phyloP scores from a whole-genome alignment of 2,888 invertebrate genomes.

The Drosophila borborema region DNA sequence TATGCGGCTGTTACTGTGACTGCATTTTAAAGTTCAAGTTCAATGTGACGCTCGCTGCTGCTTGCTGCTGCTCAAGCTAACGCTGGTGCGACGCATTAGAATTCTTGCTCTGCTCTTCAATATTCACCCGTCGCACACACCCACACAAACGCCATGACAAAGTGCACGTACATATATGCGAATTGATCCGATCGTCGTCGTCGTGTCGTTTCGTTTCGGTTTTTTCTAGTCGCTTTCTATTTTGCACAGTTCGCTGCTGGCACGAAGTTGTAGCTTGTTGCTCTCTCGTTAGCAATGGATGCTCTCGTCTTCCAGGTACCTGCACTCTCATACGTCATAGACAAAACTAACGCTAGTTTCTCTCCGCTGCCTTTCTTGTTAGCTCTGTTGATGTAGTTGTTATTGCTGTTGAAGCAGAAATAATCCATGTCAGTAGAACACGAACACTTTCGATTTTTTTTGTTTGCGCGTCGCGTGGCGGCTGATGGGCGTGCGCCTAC shows the following conservation, averaged over 20 bases:
- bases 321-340: constrained; percentile 58
- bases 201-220: constrained; percentile 16
- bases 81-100: constrained; percentile 60
- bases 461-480: constrained; percentile 70
- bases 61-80: constrained; percentile 18
- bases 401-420: constrained; percentile 58
- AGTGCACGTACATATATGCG: constrained; percentile 75
- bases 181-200: constrained; percentile 36
- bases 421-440: constrained; percentile 84
- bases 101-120: constrained; percentile 49
- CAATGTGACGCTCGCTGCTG: constrained; percentile 65
- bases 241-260: constrained; percentile 38
- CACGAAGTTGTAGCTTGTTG: constrained; percentile 32
- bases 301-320: constrained; percentile 43
- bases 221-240: constrained; percentile 69
- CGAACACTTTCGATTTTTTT: constrained; percentile 83
- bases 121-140: constrained; percentile 29
- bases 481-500: constrained; percentile 31
- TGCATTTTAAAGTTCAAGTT: constrained; percentile 83
- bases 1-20: constrained; percentile 37
- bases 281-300: constrained; percentile 22
- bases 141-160: constrained; percentile 43
- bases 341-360: constrained; percentile 77
- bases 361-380: constrained; percentile 43
- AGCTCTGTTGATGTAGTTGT: constrained; percentile 35